Conservation (phyloP, 1,140 invertebrate genomes). For the Eufriesea mexicana region DNA sequence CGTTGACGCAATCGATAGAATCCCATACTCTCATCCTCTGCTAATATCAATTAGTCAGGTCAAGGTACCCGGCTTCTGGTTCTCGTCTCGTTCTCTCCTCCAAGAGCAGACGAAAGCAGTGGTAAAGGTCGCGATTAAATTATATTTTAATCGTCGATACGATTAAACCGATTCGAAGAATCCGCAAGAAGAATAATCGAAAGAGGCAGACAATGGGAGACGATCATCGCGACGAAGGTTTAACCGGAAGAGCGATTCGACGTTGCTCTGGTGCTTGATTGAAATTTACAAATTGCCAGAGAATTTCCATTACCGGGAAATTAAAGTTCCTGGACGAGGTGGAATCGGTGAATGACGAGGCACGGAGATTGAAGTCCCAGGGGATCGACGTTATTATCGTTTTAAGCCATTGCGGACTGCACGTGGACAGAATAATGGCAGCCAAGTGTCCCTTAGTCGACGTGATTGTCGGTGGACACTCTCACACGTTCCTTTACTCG, state of each 20-base stretch:
- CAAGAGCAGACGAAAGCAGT: too few relatives aligned
- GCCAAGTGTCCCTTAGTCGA: constrained; percentile 85
- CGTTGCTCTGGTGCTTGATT: constrained; percentile 14
- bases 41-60: neutral
- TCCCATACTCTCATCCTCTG: neutral
- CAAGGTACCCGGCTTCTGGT: neutral
- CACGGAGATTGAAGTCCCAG: constrained; percentile 83
- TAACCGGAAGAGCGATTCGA: constrained; percentile 9
- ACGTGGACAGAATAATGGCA: constrained; percentile 88
- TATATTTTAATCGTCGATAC: neutral
- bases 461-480: constrained; percentile 94
- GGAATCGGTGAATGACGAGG: constrained; percentile 85
- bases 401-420: constrained; percentile 89
- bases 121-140: too few relatives aligned
- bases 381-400: constrained; percentile 91
- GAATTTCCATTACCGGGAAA: constrained; percentile 84
- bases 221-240: constrained; percentile 6
- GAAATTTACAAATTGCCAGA: constrained; percentile 75
- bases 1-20: neutral
- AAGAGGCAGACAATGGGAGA: too few relatives aligned
- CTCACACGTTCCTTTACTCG: constrained; percentile 90
- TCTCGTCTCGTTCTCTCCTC: neutral
- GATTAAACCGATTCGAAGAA: constrained; percentile 17
- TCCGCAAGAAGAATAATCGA: neutral
- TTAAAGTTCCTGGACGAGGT: constrained; percentile 87